A percentile compares a stretch with the other conserved stretches of the same genome.
Evolutionary conservation across 92 coral and sea anemone genomes (phyloP).

Genomic region (Epizoanthus ramosus): DNA sequence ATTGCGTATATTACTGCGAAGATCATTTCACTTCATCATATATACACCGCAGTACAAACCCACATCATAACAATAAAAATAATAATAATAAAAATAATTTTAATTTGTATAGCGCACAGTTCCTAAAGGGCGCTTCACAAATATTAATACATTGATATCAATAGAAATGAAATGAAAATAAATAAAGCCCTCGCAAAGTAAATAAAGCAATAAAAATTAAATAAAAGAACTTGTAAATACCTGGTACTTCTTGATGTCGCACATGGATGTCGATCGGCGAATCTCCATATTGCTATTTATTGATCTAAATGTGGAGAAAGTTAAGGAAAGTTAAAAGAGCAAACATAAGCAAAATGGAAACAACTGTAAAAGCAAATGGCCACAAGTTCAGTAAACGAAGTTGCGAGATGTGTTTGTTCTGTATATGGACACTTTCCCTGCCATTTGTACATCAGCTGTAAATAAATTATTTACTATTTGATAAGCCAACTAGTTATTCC

Average conservation of each 20-base stretch:
- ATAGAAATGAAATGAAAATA: too few relatives aligned
- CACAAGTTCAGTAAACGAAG: background rate
- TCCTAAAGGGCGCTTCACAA: too few relatives aligned
- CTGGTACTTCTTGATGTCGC: background rate
- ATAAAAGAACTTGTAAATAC: constrained; percentile 4
- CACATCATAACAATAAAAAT: too few relatives aligned
- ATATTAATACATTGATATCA: too few relatives aligned
- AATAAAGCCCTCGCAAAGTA: too few relatives aligned
- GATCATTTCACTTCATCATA: too few relatives aligned
- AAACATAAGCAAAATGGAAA: background rate
- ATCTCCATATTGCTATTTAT: constrained; percentile 1
- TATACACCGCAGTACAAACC: too few relatives aligned
- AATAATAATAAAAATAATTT: too few relatives aligned
- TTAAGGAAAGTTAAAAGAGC: background rate
- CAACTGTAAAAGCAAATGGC: background rate
- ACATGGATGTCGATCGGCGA: constrained; percentile 3
- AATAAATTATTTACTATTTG: background rate
- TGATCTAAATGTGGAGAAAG: background rate
- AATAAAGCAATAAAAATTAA: too few relatives aligned
- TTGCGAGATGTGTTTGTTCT: background rate
- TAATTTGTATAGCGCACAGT: too few relatives aligned
- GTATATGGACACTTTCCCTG: constrained; percentile 4
- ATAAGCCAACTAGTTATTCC: background rate
- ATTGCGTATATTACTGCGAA: too few relatives aligned
- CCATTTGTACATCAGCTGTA: background rate